Percentiles rank a stretch among this genome's conserved stretches.
phyloP scores from a whole-genome alignment of 2,797 vertebrate genomes.

The Austrolebias charrua region DNA sequence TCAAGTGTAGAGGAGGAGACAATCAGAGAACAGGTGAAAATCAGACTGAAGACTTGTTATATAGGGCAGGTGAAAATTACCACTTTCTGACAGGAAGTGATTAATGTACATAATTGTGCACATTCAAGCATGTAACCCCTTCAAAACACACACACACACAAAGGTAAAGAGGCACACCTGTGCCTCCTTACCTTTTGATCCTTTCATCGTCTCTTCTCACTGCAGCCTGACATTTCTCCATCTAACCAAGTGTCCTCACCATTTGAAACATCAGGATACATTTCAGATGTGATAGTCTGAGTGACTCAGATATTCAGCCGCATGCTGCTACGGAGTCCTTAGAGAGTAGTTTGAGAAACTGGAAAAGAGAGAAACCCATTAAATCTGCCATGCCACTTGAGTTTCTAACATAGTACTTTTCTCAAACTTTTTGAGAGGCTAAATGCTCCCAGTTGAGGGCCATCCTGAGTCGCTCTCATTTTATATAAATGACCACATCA shows the following conservation, averaged over 20 bases:
- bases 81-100: conserved; percentile 44
- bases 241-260: conserved; percentile 57
- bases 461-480: conserved; percentile 30
- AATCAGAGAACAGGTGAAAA: conserved; percentile 15
- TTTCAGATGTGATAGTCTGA: conserved; percentile 67
- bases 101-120: conserved; percentile 50
- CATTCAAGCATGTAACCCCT: conserved; percentile 16
- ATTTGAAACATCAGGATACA: conserved; percentile 68
- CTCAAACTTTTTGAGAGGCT: conserved; percentile 61
- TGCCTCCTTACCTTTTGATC: conserved; percentile 32
- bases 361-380: conserved; percentile 71
- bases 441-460: conserved; percentile 67
- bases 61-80: conserved; percentile 41
- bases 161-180: conserved; percentile 23
- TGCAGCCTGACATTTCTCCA: conserved; percentile 58
- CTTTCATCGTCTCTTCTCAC: conserved; percentile 51
- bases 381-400: conserved; percentile 56
- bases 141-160: conserved; percentile 25
- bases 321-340: conserved; percentile 63
- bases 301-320: conserved; percentile 64
- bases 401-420: conserved; percentile 58
- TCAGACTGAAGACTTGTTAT: conserved; percentile 55
- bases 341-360: conserved; percentile 64
- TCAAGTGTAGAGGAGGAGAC: conserved; percentile 19
- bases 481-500: conserved; percentile 27